phyloP scores from a whole-genome alignment of 2,797 vertebrate species.

The Paratrypauchen microcephalus region DNA sequence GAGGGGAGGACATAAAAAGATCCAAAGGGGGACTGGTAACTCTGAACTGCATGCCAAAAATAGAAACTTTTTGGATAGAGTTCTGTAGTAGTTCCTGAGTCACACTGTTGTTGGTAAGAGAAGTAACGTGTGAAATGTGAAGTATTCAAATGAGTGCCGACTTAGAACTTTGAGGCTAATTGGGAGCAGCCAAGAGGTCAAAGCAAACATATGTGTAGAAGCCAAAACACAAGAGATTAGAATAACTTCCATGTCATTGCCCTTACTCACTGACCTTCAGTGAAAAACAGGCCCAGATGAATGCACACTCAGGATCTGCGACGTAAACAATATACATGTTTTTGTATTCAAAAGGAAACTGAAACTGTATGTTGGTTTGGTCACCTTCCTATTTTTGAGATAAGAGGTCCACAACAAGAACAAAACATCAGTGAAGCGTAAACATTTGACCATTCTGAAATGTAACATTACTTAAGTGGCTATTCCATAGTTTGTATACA shows the following conservation, averaged over 20 bases:
- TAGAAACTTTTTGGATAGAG: conserved; percentile 57
- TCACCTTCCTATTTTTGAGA: conserved; percentile 45
- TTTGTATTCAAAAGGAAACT: conserved; percentile 18
- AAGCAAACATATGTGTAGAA: conserved; percentile 51
- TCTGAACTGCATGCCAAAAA: conserved; percentile 69
- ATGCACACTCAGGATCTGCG: conserved; percentile 30
- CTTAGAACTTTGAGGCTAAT: conserved; percentile 58
- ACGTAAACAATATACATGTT: conserved; percentile 46
- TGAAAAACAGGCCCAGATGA: conserved; percentile 34
- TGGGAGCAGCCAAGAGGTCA: conserved; percentile 55
- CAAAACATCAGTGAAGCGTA: not conserved
- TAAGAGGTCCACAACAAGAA: conserved; percentile 41
- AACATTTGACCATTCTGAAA: too few relatives aligned
- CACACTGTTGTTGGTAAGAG: conserved; percentile 63
- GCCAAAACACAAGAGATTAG: conserved; percentile 53
- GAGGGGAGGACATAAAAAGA: conserved; percentile 44
- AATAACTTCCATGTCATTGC: conserved; percentile 60
- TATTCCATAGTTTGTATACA: too few relatives aligned
- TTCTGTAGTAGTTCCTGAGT: conserved; percentile 64
- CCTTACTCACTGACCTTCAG: conserved; percentile 58
- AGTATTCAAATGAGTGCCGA: conserved; percentile 37
- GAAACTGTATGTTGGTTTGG: not conserved
- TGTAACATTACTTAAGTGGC: too few relatives aligned
- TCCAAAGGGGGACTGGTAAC: conserved; percentile 22
- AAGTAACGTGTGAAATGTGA: conserved; percentile 45